Percentiles rank a stretch among this genome's conserved stretches.
Evolutionary conservation across 2,888 invertebrate genomes (phyloP).

Genomic region (Caenorhabditis panamensis): DNA sequence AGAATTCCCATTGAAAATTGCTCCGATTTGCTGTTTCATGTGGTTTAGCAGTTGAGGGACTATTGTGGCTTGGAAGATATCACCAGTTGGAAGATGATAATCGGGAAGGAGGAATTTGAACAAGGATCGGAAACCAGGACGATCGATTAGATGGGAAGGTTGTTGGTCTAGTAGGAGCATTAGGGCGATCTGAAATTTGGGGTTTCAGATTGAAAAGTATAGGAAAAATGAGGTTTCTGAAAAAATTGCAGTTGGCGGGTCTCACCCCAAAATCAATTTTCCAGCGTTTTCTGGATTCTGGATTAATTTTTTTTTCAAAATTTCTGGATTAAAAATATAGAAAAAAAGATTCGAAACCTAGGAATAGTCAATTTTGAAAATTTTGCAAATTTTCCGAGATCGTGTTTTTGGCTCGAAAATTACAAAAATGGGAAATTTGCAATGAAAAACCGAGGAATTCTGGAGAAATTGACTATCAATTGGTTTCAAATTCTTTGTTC

Average conservation of each 20-base stretch:
- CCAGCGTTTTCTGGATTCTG: no score
- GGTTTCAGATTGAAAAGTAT: neutral
- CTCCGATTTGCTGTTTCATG: conserved; percentile 61
- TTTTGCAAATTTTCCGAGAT: no score
- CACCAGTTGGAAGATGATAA: conserved; percentile 67
- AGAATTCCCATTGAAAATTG: conserved; percentile 39
- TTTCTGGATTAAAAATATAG: no score
- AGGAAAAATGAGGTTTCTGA: neutral
- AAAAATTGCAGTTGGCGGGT: neutral
- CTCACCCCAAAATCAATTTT: no score
- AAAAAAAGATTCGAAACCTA: no score
- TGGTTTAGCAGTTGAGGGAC: conserved; percentile 64
- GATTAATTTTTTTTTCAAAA: no score
- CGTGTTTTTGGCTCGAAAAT: no score
- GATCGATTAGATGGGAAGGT: conserved; percentile 70
- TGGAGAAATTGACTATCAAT: no score
- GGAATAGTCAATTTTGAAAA: no score
- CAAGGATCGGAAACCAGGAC: conserved; percentile 71
- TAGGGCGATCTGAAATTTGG: conserved; percentile 67
- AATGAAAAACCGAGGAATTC: no score
- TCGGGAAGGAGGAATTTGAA: conserved; percentile 67
- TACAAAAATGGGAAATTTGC: no score
- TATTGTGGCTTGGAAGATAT: conserved; percentile 65
- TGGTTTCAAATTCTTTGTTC: no score
- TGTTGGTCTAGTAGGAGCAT: conserved; percentile 74